Evolutionary conservation across 2,888 invertebrate species (phyloP), one percentile per base, ranked within the genome.

Genomic region (Tetheella fluctuosa): DNA sequence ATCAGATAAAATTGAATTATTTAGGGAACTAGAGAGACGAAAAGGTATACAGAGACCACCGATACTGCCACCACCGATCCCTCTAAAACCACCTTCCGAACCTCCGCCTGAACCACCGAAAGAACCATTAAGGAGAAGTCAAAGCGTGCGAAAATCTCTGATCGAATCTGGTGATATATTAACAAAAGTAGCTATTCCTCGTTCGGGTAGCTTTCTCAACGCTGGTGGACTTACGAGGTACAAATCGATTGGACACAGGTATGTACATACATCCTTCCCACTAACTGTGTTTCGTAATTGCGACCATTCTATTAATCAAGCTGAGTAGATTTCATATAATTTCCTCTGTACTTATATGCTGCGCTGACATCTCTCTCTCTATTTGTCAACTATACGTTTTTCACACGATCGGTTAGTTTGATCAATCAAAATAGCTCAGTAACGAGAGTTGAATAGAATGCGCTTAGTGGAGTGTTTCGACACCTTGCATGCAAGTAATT

Each of bases 131-230:
- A 80, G 91, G 67, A 83, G 94, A 73, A 92, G 85, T 68, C 93
- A 93, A 69, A 93, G 93, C 67, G 88, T 90, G 37, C 84, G 93
- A 67, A 90, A 93, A 64, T 92, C 93, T 37, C 75, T 91, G 28
- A 92, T 84, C 60, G 95, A 95, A 66, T 94, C 95, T 60, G 97
- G 97, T 8, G 97, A 97, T 83, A 96, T 97, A 73, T 88, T 97
- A 74, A 97, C 97, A 0, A 96, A 97, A 85, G 97, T 97, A 53
- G 97, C 97, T 52, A 96, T 97, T 76, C 97, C 97, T 15, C 94
- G 97, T 73, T 96, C 97, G 58, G 96, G 97, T 55, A 97, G 97
- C 84, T 97, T 97, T 81, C 93, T 97, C 53, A 97, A 97, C 75
- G 96, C 97, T 17, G 96, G 96, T 56, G 97, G 96, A 61, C 90